phyloP scores from a whole-genome alignment of 2,113 vertebrate genomes.

The Myotis davidii region DNA sequence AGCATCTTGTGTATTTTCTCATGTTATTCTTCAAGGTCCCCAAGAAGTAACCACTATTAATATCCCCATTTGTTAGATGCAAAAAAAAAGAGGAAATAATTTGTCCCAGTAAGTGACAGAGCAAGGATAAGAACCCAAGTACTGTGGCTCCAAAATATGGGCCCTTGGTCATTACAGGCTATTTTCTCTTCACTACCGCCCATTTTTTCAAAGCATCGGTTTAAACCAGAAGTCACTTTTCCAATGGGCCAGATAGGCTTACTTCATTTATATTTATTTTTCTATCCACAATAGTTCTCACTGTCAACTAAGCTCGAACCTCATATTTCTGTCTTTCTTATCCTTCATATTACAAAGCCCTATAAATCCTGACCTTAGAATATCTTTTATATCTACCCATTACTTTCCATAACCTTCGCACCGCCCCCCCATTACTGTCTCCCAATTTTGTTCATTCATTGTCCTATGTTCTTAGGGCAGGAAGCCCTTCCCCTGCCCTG shows the following conservation, averaged over 20 bases:
- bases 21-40: background rate
- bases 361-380: background rate
- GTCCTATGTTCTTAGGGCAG: background rate
- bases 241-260: background rate
- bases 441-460: background rate
- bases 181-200: background rate
- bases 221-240: conserved; percentile 37
- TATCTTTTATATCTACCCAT: background rate
- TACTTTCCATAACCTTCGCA: conserved; percentile 14
- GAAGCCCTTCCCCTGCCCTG: background rate
- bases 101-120: background rate
- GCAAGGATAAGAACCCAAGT: background rate
- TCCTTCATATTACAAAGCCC: background rate
- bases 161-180: background rate
- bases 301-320: conserved; percentile 42
- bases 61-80: conserved; percentile 10
- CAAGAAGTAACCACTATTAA: conserved; percentile 8
- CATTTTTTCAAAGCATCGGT: background rate
- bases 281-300: background rate
- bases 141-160: background rate
- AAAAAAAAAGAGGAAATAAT: background rate
- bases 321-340: conserved; percentile 5
- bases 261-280: background rate
- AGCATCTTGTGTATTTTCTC: background rate
- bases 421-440: background rate